Evolutionary conservation across 2,888 invertebrate genomes (phyloP), one percentile per base, ranked within the genome.

Genomic region (Drepana falcataria): DNA sequence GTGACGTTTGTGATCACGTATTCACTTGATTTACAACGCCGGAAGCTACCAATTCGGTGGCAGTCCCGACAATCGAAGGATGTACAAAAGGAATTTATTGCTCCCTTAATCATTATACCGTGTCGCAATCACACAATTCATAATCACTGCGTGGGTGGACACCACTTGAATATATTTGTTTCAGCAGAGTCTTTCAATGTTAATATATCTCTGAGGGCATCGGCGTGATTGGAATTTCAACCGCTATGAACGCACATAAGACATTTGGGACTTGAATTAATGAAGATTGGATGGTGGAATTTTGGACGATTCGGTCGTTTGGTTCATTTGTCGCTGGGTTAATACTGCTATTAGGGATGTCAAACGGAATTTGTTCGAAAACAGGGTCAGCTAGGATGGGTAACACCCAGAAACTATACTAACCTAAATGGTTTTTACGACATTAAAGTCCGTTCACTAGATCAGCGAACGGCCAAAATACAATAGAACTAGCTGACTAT

Each of bases 1-100:
- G 34, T n/a, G 2, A 33, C 58, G 56, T 56, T 58, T 57, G 59
- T 61, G 55, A 51, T 37, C 63, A 57, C 61, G 64, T 61, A 62
- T 54, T 64, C 64, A 59, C 55, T 58, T 66, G 65, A 71, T 70
- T 69, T 66, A 69, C 60, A 59, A 59, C 60, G 71, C 83, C 83
- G 85, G 85, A 85, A 83, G 79, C 68, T 64, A 70, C 72, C 81
- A 81, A 82, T 85, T 81, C 77, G 71, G 71, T 40, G 34, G 7
- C 51, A 7, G 61, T 67, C 71, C 64, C 65, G 65, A 83, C 88
- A 87, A 87, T 87, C 85, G 81, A 83, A 87, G 88, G 88, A 88
- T 87, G 84, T 81, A 73, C 68, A 71, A 63, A 79, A 78, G 79
- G 81, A 83, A 83, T 83, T 83, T 79, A 81, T 85, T 77, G 72